These are phyloP conservation scores for Chloropsis hardwickii DNA, from an alignment of 2,113 vertebrate genomes.

Conservation along the genomic window DNA sequence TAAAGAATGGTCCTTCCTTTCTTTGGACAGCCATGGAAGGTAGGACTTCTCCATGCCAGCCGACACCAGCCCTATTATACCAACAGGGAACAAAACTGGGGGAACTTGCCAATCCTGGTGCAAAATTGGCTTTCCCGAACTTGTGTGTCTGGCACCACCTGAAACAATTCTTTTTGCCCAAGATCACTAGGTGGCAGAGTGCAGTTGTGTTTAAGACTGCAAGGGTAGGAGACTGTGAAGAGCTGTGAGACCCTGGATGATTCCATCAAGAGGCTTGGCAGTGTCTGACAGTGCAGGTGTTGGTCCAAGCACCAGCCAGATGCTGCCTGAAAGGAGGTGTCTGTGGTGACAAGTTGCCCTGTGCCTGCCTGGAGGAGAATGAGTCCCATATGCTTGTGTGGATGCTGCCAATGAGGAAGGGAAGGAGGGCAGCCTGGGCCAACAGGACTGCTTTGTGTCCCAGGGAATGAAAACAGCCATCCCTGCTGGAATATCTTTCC, in stretches of 20 bases:
- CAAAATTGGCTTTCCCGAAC: background rate
- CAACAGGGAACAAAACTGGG: background rate
- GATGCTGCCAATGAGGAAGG: background rate
- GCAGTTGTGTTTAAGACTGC: background rate
- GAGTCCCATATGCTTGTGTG: background rate
- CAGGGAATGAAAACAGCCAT: background rate
- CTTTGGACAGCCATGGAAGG: background rate
- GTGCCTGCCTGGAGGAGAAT: background rate
- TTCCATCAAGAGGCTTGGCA: background rate
- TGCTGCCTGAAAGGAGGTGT: background rate
- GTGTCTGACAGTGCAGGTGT: background rate
- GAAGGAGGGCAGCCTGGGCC: background rate
- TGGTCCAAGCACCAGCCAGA: background rate
- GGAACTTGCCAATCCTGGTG: rapidly evolving
- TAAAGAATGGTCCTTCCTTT: background rate
- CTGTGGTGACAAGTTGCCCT: background rate
- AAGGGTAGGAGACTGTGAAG: background rate
- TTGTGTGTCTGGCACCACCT: background rate
- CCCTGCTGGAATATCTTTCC: background rate
- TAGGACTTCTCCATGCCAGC: background rate
- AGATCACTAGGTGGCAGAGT: slow-evolving; percentile 44
- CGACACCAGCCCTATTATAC: background rate
- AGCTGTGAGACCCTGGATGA: background rate
- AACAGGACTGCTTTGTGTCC: rapidly evolving
- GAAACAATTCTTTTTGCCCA: background rate